Conservation (phyloP, 1,140 invertebrate genomes). For the Aphidius ervi region DNA sequence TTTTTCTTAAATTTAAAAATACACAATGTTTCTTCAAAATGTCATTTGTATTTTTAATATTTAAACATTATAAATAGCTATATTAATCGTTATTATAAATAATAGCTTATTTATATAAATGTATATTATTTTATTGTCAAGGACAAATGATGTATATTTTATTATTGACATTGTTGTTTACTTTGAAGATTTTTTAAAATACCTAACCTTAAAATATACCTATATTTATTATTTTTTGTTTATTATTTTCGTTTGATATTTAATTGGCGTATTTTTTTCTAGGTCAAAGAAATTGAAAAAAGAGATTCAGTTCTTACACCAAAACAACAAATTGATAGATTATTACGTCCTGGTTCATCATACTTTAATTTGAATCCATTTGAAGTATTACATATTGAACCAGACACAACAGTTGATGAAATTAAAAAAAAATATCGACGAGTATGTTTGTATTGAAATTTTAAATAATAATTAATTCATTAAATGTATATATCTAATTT, state of each 20-base stretch:
- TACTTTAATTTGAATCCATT: conserved; percentile 97
- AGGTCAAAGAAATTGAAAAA: conserved; percentile 96
- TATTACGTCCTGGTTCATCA: conserved; percentile 88
- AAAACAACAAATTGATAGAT: conserved; percentile 90
- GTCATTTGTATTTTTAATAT: background rate
- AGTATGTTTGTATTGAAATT: conserved; percentile 45
- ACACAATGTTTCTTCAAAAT: background rate
- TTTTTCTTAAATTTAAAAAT: background rate
- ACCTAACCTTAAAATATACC: background rate
- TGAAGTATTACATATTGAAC: conserved; percentile 93
- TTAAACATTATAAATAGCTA: background rate
- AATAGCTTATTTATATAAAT: too few relatives aligned
- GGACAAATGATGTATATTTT: too few relatives aligned
- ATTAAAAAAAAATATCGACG: conserved; percentile 96
- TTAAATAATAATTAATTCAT: background rate
- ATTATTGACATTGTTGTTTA: background rate
- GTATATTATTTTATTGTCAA: too few relatives aligned
- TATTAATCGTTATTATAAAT: too few relatives aligned
- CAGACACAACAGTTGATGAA: conserved; percentile 81
- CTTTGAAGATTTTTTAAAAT: background rate
- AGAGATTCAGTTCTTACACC: conserved; percentile 86
- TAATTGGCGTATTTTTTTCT: conserved; percentile 25
- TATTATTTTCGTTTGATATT: conserved; percentile 11
- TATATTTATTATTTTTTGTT: too few relatives aligned
- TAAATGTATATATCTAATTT: too few relatives aligned